A percentile compares a stretch with the other conserved stretches of the same genome.
phyloP scores from a whole-genome alignment of 2,888 invertebrate genomes.

The Chydorus sphaericus region DNA sequence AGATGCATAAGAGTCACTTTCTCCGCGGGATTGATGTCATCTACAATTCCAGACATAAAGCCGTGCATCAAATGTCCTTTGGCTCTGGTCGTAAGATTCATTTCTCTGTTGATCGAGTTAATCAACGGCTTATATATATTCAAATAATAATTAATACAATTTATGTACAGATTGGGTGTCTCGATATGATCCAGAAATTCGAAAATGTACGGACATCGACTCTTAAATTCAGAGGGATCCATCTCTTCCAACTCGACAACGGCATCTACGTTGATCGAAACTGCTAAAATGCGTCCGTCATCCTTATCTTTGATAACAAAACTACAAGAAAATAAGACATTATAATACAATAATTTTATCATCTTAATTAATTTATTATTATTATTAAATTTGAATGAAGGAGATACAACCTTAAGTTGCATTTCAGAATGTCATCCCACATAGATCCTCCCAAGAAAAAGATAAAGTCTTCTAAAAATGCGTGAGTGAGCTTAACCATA shows the following conservation, averaged over 20 bases:
- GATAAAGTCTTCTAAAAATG: slow-evolving; percentile 48
- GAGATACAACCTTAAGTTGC: not conserved
- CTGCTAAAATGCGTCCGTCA: slow-evolving; percentile 45
- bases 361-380: no score
- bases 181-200: slow-evolving; percentile 64
- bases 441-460: slow-evolving; percentile 55
- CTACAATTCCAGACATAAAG: slow-evolving; percentile 74
- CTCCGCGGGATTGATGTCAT: slow-evolving; percentile 47
- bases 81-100: slow-evolving; percentile 29
- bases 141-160: no score
- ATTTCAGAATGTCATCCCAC: slow-evolving; percentile 41
- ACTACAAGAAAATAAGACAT: not conserved
- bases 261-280: slow-evolving; percentile 65
- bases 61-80: slow-evolving; percentile 58
- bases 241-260: slow-evolving; percentile 61
- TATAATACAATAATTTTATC: not conserved
- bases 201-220: slow-evolving; percentile 47
- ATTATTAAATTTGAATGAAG: not conserved
- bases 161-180: no score
- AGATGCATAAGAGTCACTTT: slow-evolving; percentile 64
- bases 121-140: no score
- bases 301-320: no score
- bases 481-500: slow-evolving; percentile 59
- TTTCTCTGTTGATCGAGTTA: not conserved
- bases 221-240: slow-evolving; percentile 48